A percentile compares a stretch with the other conserved stretches of the same genome.
Evolutionary conservation across 2,888 invertebrate species (phyloP).

Genomic region (Ptycholaimellus sp.): DNA sequence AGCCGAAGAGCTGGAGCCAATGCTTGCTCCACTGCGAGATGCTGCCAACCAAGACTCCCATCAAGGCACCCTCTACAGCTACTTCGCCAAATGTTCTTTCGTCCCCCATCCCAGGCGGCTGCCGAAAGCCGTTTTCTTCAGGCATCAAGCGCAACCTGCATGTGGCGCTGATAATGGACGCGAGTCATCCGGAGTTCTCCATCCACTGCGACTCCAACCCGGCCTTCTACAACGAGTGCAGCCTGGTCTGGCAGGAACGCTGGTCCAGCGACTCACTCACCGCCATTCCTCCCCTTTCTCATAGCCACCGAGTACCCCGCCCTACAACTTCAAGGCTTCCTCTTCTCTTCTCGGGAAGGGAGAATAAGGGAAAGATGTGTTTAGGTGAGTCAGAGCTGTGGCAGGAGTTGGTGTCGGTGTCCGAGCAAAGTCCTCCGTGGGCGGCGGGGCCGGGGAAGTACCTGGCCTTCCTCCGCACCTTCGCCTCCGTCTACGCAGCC

Average conservation of each 20-base stretch:
- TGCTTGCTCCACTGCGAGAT: conserved; percentile 47
- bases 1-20: conserved; percentile 51
- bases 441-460: conserved; percentile 32
- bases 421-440: conserved; percentile 21
- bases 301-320: conserved; percentile 1
- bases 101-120: too few species aligned
- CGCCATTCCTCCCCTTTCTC: conserved; percentile 5
- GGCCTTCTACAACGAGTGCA: conserved; percentile 46
- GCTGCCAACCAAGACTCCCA: conserved; percentile 49
- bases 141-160: conserved; percentile 11
- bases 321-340: conserved; percentile 9
- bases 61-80: conserved; percentile 39
- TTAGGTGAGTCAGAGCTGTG: conserved; percentile 27
- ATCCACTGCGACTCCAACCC: conserved; percentile 53
- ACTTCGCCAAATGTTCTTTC: conserved; percentile 32
- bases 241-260: conserved; percentile 43
- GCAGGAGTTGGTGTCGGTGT: conserved; percentile 31
- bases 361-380: conserved; percentile 19
- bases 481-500: conserved; percentile 36
- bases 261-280: conserved; percentile 43
- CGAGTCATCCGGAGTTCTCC: conserved; percentile 42
- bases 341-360: conserved; percentile 8
- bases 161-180: conserved; percentile 41
- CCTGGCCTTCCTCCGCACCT: conserved; percentile 35
- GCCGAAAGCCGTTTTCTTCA: not conserved